Percentiles rank a stretch among this genome's conserved stretches.
phyloP scores from a whole-genome alignment of 2,888 invertebrate species.

The Eudemis profundana region DNA sequence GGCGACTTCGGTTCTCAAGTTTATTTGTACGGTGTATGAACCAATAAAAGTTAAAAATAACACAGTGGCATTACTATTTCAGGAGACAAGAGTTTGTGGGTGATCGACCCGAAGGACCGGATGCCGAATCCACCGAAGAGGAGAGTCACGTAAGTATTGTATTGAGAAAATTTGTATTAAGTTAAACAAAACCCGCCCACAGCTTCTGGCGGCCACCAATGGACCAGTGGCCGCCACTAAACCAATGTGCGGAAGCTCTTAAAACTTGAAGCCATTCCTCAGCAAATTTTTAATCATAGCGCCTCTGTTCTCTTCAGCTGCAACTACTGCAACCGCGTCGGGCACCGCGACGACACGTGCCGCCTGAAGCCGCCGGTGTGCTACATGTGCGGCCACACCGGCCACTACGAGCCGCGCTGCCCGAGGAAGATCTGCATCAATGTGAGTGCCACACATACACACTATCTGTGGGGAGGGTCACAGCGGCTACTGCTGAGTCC shows the following conservation, averaged over 20 bases:
- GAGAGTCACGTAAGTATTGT: slow-evolving; percentile 70
- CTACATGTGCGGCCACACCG: slow-evolving; percentile 88
- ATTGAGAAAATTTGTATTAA: too few relatives aligned
- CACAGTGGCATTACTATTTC: slow-evolving; percentile 54
- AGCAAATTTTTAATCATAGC: too few relatives aligned
- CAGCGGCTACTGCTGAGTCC: too few relatives aligned
- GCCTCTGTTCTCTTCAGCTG: slow-evolving; percentile 79
- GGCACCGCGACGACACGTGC: slow-evolving; percentile 87
- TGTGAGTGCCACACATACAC: slow-evolving; percentile 73
- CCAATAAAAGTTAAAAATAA: too few relatives aligned
- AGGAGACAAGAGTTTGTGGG: slow-evolving; percentile 86
- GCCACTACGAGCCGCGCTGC: slow-evolving; percentile 88
- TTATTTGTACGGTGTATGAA: too few relatives aligned
- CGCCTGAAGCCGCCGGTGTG: slow-evolving; percentile 85
- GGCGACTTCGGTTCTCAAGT: too few relatives aligned
- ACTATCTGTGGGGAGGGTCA: too few relatives aligned
- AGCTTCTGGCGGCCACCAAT: too few relatives aligned
- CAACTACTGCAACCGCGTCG: slow-evolving; percentile 86
- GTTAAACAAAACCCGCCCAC: too few relatives aligned
- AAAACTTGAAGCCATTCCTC: too few relatives aligned
- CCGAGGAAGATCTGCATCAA: slow-evolving; percentile 89
- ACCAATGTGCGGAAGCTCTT: too few relatives aligned
- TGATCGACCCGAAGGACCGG: slow-evolving; percentile 79
- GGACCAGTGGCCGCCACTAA: too few relatives aligned
- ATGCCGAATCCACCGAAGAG: slow-evolving; percentile 66